phyloP scores from a whole-genome alignment of 1,140 invertebrate genomes.

The Ylistrum balloti region DNA sequence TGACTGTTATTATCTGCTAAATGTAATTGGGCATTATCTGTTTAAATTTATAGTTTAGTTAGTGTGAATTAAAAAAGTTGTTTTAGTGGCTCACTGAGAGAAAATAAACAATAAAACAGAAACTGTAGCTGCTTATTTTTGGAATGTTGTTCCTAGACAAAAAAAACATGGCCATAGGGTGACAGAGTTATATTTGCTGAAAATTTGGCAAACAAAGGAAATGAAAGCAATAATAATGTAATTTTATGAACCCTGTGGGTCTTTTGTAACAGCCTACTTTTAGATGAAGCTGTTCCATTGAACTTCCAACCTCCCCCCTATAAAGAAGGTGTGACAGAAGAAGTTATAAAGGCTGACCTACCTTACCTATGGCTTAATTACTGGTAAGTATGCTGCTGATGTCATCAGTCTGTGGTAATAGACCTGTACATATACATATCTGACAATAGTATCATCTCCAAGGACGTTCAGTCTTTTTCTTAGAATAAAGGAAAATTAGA shows the following conservation, averaged over 20 bases:
- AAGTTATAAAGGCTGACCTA: slow-evolving; percentile 50
- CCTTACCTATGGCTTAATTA: slow-evolving; percentile 71
- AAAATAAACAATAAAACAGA: too few species aligned
- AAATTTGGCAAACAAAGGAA: slow-evolving; percentile 42
- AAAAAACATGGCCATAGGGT: slow-evolving; percentile 35
- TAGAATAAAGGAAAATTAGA: too few species aligned
- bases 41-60: background rate
- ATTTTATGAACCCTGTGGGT: background rate
- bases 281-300: slow-evolving; percentile 61
- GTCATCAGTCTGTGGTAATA: too few species aligned
- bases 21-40: too few species aligned
- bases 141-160: slow-evolving; percentile 47
- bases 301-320: slow-evolving; percentile 50
- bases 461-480: too few species aligned
- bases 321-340: slow-evolving; percentile 56
- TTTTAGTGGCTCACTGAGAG: background rate
- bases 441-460: too few species aligned
- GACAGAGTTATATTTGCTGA: background rate
- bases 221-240: background rate
- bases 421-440: too few species aligned
- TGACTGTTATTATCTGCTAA: too few species aligned
- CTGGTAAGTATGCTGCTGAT: slow-evolving; percentile 58
- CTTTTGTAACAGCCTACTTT: slow-evolving; percentile 43
- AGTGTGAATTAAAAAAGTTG: background rate
- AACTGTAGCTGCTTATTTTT: too few species aligned